Base-by-base conservation (phyloP, 1,140 invertebrate species). In the Drosophila mauritiana region DNA sequence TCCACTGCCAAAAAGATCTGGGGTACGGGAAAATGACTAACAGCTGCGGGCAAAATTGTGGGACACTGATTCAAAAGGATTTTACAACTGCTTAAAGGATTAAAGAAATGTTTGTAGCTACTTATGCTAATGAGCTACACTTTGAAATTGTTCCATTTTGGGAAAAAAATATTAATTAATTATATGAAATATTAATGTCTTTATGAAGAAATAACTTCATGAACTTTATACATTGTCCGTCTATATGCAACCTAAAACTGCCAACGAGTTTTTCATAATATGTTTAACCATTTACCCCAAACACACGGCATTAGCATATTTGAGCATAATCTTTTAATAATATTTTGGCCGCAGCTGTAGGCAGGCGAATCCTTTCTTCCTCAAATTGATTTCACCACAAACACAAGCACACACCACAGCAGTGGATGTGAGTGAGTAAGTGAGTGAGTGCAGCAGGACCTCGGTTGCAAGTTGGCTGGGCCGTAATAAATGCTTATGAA, bases 401-500 rank as follows among this genome's bases (percentile, higher is more conserved):
- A 65, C 37, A 20, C 37, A 37, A 37, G 8, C 36, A 12, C 45
- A 39, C 10, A 13, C 10, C 63, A 67, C 43, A 17, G 42, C 42
- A 36, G 37, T 17, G 8, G 15, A 8, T 62, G 58, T 17, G 15
- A 45, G 37, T 17, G 12, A 12, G 7, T 62, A 51, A 27, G 25
- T 54, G 51, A 56, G 51, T 37, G 51, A 58, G 54, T 56, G 57
- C 46, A 36, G 20, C 46, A 37, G 58, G 49, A 70, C 53, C 80
- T 80, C 57, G 10, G 17, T 42, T 34, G 54, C 13, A 10, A 59
- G 59, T 59, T 59, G 59, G 59, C 59, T 62, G 59, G 78, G 73
- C 76, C 51, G 73, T 90, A 90, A 90, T 90, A 88, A 88, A 88
- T 88, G 84, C 84, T 88, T 88, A 88, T 88, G 84, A 88, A 89